Percentiles rank a stretch among this genome's conserved stretches.
These are phyloP conservation scores for Pseudeuparius sepicola DNA, from an alignment of 2,888 invertebrate species.

Conservation along the genomic window DNA sequence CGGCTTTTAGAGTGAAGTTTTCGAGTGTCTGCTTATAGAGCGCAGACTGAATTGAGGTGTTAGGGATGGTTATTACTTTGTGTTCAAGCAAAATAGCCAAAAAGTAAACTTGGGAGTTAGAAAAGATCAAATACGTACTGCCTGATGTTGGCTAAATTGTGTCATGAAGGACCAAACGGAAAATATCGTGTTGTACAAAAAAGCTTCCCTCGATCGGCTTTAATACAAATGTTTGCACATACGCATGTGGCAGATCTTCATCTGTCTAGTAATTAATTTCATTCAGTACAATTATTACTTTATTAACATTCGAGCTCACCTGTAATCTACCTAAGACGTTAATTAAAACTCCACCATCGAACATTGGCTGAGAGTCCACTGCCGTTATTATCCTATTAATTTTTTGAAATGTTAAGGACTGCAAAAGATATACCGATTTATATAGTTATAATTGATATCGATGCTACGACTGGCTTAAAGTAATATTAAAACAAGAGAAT, in stretches of 20 bases:
- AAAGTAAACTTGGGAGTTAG: neutral
- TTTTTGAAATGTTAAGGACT: slow-evolving; percentile 88
- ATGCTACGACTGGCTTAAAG: too few relatives aligned
- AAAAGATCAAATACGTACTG: slow-evolving; percentile 28
- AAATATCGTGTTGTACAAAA: slow-evolving; percentile 92
- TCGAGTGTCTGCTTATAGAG: too few relatives aligned
- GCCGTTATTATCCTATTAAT: slow-evolving; percentile 87
- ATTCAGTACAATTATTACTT: neutral
- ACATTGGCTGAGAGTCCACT: slow-evolving; percentile 96
- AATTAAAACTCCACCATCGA: slow-evolving; percentile 92
- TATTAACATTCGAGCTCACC: slow-evolving; percentile 46
- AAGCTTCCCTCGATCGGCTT: slow-evolving; percentile 81
- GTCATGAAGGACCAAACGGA: slow-evolving; percentile 87
- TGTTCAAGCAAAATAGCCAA: too few relatives aligned
- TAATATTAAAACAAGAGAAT: slow-evolving; percentile 22
- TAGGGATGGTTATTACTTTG: too few relatives aligned
- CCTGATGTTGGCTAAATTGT: slow-evolving; percentile 41
- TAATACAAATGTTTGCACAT: slow-evolving; percentile 88
- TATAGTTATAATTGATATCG: too few relatives aligned
- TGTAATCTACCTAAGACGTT: slow-evolving; percentile 93
- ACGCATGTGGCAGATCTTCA: slow-evolving; percentile 89
- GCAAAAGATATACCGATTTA: slow-evolving; percentile 23
- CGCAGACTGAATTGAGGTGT: too few relatives aligned
- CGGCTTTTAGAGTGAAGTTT: too few relatives aligned
- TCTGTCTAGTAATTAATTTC: slow-evolving; percentile 63